A percentile compares a stretch with the other conserved stretches of the same genome.
Conservation (phyloP, 2,797 vertebrate genomes). For the Micromesistius poutassou region DNA sequence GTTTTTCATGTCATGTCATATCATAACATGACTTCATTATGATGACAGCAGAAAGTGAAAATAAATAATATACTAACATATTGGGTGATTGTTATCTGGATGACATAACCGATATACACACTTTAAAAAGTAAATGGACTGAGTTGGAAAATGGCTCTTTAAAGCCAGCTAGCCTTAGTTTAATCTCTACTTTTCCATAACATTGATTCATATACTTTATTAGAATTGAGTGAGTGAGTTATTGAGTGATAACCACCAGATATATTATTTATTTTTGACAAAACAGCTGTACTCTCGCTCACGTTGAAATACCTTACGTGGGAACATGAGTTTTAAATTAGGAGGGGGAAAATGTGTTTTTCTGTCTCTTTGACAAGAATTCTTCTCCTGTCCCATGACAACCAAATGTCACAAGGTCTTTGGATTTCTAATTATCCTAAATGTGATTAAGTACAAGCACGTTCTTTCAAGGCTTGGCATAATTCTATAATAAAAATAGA, state of each 20-base stretch:
- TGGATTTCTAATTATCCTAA: constrained; percentile 43
- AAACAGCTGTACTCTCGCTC: background rate
- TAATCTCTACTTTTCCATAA: background rate
- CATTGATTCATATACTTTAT: background rate
- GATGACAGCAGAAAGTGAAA: background rate
- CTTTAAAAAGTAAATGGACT: too few relatives aligned
- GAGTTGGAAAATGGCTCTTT: too few relatives aligned
- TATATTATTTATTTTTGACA: background rate
- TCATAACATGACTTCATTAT: background rate
- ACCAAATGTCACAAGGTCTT: constrained; percentile 36
- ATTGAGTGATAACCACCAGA: background rate
- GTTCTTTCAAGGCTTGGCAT: constrained; percentile 39
- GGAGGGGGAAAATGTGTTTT: constrained; percentile 20
- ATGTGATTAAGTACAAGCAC: constrained; percentile 63
- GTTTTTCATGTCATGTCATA: too few relatives aligned
- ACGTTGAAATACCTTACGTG: constrained; percentile 20
- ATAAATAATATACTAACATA: background rate
- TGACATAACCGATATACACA: background rate
- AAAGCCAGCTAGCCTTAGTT: too few relatives aligned
- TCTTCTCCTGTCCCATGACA: constrained; percentile 55
- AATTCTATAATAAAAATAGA: constrained; percentile 48
- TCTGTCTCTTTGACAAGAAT: background rate
- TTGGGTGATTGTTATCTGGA: too few relatives aligned
- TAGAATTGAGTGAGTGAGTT: background rate
- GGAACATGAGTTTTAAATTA: constrained; percentile 58